phyloP scores from a whole-genome alignment of 1,140 invertebrate genomes.

The Trachymyrmex cornetzi region DNA sequence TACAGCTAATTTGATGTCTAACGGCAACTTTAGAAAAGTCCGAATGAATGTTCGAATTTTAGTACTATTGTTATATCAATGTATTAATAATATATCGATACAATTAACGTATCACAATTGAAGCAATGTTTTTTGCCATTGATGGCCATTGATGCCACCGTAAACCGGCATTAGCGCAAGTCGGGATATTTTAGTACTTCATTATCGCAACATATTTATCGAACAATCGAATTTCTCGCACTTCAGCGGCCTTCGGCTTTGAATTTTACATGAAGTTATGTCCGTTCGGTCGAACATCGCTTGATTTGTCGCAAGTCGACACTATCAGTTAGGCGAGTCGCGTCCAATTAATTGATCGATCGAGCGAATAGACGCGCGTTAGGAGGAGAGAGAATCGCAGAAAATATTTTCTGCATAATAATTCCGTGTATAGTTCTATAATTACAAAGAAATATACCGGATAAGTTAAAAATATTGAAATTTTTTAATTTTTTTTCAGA shows the following conservation, averaged over 20 bases:
- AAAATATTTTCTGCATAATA: conserved; percentile 17
- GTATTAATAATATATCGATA: not conserved
- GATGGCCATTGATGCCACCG: too few species aligned
- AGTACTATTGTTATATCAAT: not conserved
- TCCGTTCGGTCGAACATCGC: not conserved
- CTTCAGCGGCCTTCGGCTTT: not conserved
- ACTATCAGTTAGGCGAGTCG: conserved; percentile 18
- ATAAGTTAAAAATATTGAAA: not conserved
- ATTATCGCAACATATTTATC: conserved; percentile 13
- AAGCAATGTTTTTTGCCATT: not conserved
- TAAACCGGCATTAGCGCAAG: not conserved
- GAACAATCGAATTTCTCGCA: conserved; percentile 29
- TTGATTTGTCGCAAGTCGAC: conserved; percentile 35
- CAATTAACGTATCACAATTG: not conserved
- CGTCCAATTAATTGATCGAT: conserved; percentile 48
- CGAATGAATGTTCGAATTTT: not conserved
- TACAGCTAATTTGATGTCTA: not conserved
- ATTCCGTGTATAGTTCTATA: not conserved
- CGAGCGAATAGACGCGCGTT: not conserved
- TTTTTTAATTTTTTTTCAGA: not conserved
- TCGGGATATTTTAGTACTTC: not conserved
- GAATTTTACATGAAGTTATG: conserved; percentile 47
- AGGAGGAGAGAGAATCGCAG: not conserved
- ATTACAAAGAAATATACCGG: not conserved
- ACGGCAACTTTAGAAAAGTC: not conserved